Percentiles rank a stretch among this genome's conserved stretches.
phyloP scores from a whole-genome alignment of 1,140 invertebrate species.

The Polypedilum pembai region DNA sequence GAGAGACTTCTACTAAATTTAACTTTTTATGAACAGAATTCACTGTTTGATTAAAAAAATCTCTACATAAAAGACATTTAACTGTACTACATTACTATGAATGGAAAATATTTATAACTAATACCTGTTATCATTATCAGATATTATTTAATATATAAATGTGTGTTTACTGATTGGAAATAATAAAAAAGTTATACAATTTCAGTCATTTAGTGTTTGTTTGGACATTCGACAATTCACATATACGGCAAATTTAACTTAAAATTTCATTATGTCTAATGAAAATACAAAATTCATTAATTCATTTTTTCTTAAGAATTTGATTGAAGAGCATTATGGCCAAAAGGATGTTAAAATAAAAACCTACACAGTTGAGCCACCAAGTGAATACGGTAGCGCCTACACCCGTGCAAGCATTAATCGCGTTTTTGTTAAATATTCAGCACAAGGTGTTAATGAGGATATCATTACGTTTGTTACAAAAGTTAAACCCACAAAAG shows the following conservation, averaged over 20 bases:
- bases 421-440: slow-evolving; percentile 7
- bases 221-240: not conserved
- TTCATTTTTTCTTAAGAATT: slow-evolving; percentile 20
- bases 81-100: not conserved
- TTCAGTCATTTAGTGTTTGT: not conserved
- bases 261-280: not conserved
- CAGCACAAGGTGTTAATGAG: not conserved
- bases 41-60: not conserved
- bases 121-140: not conserved
- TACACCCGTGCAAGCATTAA: slow-evolving; percentile 7
- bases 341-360: slow-evolving; percentile 8
- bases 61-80: not conserved
- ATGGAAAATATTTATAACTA: not conserved
- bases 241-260: not conserved
- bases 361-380: not conserved
- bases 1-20: too few species aligned
- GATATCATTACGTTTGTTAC: slow-evolving; percentile 12
- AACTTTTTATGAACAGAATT: too few species aligned
- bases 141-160: not conserved
- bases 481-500: not conserved
- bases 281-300: slow-evolving; percentile 9
- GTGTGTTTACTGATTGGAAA: not conserved
- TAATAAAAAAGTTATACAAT: not conserved
- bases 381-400: not conserved
- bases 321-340: too few species aligned